Evolutionary conservation across 2,888 invertebrate species (phyloP).

Genomic region (Corbicula japonica): DNA sequence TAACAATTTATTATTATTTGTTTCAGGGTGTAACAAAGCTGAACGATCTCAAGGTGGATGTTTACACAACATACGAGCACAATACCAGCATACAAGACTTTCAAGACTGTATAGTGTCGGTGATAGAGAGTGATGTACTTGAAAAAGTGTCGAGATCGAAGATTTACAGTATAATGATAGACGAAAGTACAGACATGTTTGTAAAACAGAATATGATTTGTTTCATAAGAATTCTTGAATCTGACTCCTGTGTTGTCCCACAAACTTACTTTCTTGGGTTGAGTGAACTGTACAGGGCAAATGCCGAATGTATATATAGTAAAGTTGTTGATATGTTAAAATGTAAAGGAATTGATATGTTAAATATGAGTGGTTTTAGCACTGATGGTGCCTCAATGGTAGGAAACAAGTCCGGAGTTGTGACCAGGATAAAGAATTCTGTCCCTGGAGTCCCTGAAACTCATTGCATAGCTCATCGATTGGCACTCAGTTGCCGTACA

Average conservation of each 20-base stretch:
- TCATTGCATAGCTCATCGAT: slow-evolving; percentile 48
- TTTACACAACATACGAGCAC: slow-evolving; percentile 10
- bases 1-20: neutral
- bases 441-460: slow-evolving; percentile 25
- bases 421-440: slow-evolving; percentile 21
- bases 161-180: slow-evolving; percentile 37
- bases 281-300: slow-evolving; percentile 25
- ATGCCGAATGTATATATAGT: slow-evolving; percentile 26
- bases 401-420: slow-evolving; percentile 31
- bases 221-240: slow-evolving; percentile 22
- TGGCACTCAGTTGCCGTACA: slow-evolving; percentile 47
- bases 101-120: slow-evolving; percentile 6
- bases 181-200: slow-evolving; percentile 35
- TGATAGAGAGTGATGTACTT: neutral
- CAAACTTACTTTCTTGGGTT: slow-evolving; percentile 33
- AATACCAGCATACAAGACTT: slow-evolving; percentile 10
- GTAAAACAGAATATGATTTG: slow-evolving; percentile 33
- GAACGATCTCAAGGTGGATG: slow-evolving; percentile 11
- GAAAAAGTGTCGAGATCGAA: neutral
- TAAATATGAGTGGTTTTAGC: slow-evolving; percentile 37
- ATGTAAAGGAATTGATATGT: slow-evolving; percentile 30
- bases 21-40: slow-evolving; percentile 16
- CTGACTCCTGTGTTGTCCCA: neutral
- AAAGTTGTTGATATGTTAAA: slow-evolving; percentile 2
- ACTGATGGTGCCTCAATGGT: slow-evolving; percentile 55